These are phyloP conservation scores for Agrotis puta DNA, from an alignment of 2,888 invertebrate genomes.

Conservation along the genomic window DNA sequence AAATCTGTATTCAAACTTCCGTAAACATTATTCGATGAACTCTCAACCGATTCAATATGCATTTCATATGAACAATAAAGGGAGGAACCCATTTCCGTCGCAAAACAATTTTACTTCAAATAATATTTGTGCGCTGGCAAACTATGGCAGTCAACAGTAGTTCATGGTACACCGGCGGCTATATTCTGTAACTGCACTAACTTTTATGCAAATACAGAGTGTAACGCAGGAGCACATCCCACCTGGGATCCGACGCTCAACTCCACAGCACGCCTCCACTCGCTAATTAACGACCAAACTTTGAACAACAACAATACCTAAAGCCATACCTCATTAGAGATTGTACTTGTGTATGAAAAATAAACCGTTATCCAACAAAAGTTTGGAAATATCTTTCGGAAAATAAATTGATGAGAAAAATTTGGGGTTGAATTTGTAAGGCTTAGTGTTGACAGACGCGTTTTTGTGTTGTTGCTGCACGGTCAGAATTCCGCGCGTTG, in stretches of 20 bases:
- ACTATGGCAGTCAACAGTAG: slow-evolving; percentile 61
- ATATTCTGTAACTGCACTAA: slow-evolving; percentile 76
- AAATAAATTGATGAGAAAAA: slow-evolving; percentile 48
- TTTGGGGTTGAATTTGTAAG: slow-evolving; percentile 25
- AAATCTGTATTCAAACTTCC: slow-evolving; percentile 58
- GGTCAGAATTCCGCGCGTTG: not conserved
- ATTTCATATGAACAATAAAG: slow-evolving; percentile 60
- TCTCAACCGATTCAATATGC: slow-evolving; percentile 54
- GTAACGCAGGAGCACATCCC: slow-evolving; percentile 76
- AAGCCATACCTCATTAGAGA: slow-evolving; percentile 77
- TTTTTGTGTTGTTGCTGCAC: not conserved
- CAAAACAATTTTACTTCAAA: slow-evolving; percentile 63
- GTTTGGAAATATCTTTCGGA: slow-evolving; percentile 49
- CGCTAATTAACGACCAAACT: slow-evolving; percentile 85
- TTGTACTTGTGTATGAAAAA: slow-evolving; percentile 66
- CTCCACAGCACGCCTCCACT: slow-evolving; percentile 69
- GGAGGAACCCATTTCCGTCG: slow-evolving; percentile 58
- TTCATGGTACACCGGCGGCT: slow-evolving; percentile 66
- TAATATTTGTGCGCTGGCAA: slow-evolving; percentile 58
- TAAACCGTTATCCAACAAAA: slow-evolving; percentile 52
- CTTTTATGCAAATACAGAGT: slow-evolving; percentile 81
- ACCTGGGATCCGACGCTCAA: slow-evolving; percentile 78
- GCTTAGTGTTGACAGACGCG: slow-evolving; percentile 7
- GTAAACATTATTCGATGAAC: slow-evolving; percentile 54
- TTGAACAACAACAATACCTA: slow-evolving; percentile 75